These are phyloP conservation scores for Oxyura jamaicensis DNA, from an alignment of 2,113 vertebrate species.

Conservation along the genomic window DNA sequence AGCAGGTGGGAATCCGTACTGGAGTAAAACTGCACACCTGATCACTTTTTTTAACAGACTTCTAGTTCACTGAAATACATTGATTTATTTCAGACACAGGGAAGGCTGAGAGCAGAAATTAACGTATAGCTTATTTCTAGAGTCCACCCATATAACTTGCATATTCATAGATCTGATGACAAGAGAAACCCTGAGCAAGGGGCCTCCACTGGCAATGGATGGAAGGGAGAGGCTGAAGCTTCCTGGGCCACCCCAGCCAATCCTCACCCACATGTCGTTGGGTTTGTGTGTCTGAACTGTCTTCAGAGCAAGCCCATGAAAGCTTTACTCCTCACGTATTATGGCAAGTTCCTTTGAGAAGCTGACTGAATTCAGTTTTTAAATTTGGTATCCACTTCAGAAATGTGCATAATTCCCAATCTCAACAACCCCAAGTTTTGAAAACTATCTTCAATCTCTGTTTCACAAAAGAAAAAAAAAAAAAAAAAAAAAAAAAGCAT, in stretches of 20 bases:
- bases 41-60: background rate
- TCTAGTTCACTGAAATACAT: background rate
- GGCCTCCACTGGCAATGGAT: background rate
- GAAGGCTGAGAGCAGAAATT: background rate
- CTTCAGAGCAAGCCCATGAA: background rate
- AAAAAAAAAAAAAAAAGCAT: background rate
- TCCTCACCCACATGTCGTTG: background rate
- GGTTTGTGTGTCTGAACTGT: rapidly evolving
- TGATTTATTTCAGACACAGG: background rate
- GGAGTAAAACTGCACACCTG: background rate
- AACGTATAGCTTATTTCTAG: background rate
- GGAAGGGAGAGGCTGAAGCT: background rate
- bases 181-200: background rate
- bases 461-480: background rate
- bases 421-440: background rate
- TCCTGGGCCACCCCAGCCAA: background rate
- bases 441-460: background rate
- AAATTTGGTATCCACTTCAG: background rate
- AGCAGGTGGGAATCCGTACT: background rate
- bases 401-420: background rate
- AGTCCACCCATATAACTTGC: background rate
- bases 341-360: background rate
- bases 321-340: background rate
- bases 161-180: rapidly evolving
- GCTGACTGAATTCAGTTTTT: background rate